Evolutionary conservation across 2,888 invertebrate species (phyloP).

Genomic region (Philonicus albiceps): DNA sequence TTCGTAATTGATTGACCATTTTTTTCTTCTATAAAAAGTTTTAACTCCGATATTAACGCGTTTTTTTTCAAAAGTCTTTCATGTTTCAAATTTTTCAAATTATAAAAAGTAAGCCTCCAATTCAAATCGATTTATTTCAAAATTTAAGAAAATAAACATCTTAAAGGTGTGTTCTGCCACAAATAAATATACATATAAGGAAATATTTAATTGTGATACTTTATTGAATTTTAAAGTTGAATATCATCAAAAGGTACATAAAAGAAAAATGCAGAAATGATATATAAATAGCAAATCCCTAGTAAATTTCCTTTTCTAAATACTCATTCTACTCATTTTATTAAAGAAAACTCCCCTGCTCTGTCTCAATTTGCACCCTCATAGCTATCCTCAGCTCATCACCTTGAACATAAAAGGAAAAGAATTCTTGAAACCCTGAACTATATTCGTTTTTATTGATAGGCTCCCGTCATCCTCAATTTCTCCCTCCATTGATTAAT

Average conservation of each 20-base stretch:
- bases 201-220: neutral
- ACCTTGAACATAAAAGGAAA: neutral
- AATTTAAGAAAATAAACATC: neutral
- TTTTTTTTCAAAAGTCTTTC: neutral
- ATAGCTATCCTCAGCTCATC: neutral
- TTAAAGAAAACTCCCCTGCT: neutral
- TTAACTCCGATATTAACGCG: neutral
- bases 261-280: neutral
- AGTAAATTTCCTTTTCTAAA: neutral
- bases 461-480: neutral
- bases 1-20: no score
- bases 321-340: neutral
- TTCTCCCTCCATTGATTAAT: neutral
- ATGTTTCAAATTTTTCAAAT: neutral
- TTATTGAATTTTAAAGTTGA: neutral
- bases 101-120: no score
- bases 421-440: neutral
- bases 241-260: neutral
- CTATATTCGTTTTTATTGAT: neutral
- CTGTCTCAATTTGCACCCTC: neutral
- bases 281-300: neutral
- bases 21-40: no score
- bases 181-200: neutral
- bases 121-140: neutral
- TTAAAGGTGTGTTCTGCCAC: no score